Evolutionary conservation across 2,113 vertebrate genomes (phyloP).

Genomic region (Pseudolaguvia tuberculata): DNA sequence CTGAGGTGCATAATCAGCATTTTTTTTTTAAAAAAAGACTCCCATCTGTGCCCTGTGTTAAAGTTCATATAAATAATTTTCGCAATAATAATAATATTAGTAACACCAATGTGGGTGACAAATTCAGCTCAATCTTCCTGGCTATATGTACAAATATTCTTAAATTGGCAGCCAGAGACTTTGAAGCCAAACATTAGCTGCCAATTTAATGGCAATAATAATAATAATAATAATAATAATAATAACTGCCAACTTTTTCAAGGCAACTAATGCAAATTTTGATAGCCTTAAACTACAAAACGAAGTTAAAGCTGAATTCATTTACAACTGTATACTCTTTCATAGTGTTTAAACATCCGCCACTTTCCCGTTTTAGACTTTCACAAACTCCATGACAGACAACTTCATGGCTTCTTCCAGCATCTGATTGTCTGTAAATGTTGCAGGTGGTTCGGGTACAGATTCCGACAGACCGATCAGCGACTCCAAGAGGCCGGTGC

Average conservation of each 20-base stretch:
- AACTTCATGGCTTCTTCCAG: constrained; percentile 87
- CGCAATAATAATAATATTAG: constrained; percentile 42
- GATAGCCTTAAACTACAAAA: constrained; percentile 55
- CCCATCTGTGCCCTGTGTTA: constrained; percentile 57
- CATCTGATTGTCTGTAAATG: constrained; percentile 87
- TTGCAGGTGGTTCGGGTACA: constrained; percentile 74
- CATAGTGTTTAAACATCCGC: constrained; percentile 36
- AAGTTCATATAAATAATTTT: constrained; percentile 54
- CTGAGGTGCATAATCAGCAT: constrained; percentile 74
- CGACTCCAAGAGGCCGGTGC: constrained; percentile 86
- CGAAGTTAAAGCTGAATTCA: constrained; percentile 58
- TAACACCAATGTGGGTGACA: constrained; percentile 43
- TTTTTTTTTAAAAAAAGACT: constrained; percentile 55
- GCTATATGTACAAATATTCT: constrained; percentile 42
- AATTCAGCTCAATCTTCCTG: constrained; percentile 39
- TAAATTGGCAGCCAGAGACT: constrained; percentile 28
- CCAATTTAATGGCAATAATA: constrained; percentile 59
- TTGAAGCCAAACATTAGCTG: constrained; percentile 63
- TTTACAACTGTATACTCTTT: constrained; percentile 49
- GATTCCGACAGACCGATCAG: constrained; percentile 87
- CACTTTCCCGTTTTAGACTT: constrained; percentile 68
- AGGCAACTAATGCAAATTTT: constrained; percentile 64
- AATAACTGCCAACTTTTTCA: constrained; percentile 62
- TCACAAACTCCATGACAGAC: constrained; percentile 84
- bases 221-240: constrained; percentile 39